Conservation (phyloP, 2,797 vertebrate genomes). For the Acanthurus lineatus region DNA sequence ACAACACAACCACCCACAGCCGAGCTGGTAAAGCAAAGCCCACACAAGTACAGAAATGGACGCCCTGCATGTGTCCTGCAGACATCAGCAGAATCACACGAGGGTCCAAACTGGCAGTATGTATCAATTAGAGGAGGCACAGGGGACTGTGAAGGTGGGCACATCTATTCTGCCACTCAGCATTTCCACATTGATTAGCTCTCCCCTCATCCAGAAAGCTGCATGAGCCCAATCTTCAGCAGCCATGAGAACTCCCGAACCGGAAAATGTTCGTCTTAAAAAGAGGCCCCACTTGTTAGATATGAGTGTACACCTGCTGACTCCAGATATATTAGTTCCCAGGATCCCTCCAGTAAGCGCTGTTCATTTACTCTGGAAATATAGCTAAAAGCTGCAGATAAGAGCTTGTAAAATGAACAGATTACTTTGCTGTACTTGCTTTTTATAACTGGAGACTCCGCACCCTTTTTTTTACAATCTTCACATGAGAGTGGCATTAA, state of each 20-base stretch:
- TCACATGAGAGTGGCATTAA: slow-evolving; percentile 9
- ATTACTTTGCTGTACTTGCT: slow-evolving; percentile 46
- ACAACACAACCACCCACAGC: slow-evolving; percentile 1
- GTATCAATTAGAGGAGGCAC: slow-evolving; percentile 78
- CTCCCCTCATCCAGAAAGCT: slow-evolving; percentile 70
- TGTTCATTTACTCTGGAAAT: slow-evolving; percentile 7
- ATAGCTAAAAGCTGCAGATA: slow-evolving; percentile 22
- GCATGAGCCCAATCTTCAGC: slow-evolving; percentile 43
- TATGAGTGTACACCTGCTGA: slow-evolving; percentile 72
- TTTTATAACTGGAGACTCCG: slow-evolving; percentile 23
- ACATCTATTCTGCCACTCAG: slow-evolving; percentile 78
- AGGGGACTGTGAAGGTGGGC: slow-evolving; percentile 67
- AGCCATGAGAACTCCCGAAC: slow-evolving; percentile 74
- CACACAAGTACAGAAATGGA: slow-evolving; percentile 28
- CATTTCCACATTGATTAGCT: slow-evolving; percentile 81
- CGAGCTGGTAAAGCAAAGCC: slow-evolving; percentile 24
- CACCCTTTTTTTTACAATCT: slow-evolving; percentile 9
- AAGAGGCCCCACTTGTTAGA: slow-evolving; percentile 68
- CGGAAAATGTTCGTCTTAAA: slow-evolving; percentile 76
- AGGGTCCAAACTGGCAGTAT: slow-evolving; percentile 68
- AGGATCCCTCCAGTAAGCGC: slow-evolving; percentile 38
- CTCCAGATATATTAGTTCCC: slow-evolving; percentile 54
- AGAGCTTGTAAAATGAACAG: slow-evolving; percentile 27
- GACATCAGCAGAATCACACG: slow-evolving; percentile 71
- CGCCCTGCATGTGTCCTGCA: slow-evolving; percentile 54